Percentiles rank a stretch among this genome's conserved stretches.
Evolutionary conservation across 2,113 vertebrate species (phyloP).

Genomic region (Seriola dumerili): DNA sequence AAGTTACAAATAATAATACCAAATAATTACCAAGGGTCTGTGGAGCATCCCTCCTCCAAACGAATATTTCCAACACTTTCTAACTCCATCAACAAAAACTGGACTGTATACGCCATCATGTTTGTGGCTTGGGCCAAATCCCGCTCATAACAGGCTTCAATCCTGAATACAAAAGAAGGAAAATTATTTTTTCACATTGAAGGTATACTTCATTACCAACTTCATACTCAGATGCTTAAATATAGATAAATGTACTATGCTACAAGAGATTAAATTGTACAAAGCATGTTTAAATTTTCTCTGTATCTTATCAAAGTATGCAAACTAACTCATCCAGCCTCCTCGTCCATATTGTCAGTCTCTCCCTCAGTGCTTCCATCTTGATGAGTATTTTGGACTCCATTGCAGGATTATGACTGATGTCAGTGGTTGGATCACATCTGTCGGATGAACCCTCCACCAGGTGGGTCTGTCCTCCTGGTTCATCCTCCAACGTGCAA

Average conservation of each 20-base stretch:
- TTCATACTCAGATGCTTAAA: not conserved
- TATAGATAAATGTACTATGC: not conserved
- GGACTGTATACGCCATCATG: slow-evolving; percentile 77
- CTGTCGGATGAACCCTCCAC: slow-evolving; percentile 54
- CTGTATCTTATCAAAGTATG: slow-evolving; percentile 11
- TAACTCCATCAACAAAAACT: slow-evolving; percentile 87
- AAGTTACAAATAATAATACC: not conserved
- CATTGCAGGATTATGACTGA: slow-evolving; percentile 53
- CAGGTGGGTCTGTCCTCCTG: slow-evolving; percentile 10
- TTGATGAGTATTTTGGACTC: slow-evolving; percentile 83
- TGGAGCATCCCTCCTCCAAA: slow-evolving; percentile 87
- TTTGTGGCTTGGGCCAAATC: slow-evolving; percentile 80
- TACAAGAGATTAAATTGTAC: not conserved
- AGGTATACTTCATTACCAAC: not conserved
- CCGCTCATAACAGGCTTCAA: slow-evolving; percentile 77
- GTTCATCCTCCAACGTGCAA: slow-evolving; percentile 30
- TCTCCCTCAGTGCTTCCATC: slow-evolving; percentile 80
- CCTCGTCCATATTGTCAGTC: slow-evolving; percentile 82
- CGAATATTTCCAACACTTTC: slow-evolving; percentile 89
- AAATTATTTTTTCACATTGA: not conserved
- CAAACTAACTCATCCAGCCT: slow-evolving; percentile 84
- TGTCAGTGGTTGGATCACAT: slow-evolving; percentile 45
- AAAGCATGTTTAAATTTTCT: slow-evolving; percentile 14
- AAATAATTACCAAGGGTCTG: slow-evolving; percentile 83
- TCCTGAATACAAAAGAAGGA: slow-evolving; percentile 72